These are phyloP conservation scores for Leuciscus waleckii DNA, from an alignment of 2,797 vertebrate species.

Conservation along the genomic window DNA sequence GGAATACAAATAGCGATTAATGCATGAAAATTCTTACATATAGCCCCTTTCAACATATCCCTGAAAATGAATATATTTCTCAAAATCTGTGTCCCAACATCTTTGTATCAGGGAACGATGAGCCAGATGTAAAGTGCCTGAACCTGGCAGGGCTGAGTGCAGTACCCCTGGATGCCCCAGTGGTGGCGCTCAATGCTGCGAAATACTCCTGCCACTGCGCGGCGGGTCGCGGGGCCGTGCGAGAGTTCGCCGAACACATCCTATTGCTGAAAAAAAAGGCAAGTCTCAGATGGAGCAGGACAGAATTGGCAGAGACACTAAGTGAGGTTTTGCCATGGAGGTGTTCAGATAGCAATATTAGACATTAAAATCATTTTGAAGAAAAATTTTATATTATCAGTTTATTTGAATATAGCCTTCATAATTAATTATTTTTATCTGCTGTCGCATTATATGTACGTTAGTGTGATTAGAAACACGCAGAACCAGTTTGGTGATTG, in stretches of 20 bases:
- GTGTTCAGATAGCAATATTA: not conserved
- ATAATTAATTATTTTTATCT: no score
- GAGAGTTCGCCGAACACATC: constrained; percentile 90
- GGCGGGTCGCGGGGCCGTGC: constrained; percentile 82
- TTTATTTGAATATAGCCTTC: no score
- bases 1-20: not conserved
- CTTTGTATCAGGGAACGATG: constrained; percentile 78
- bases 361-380: no score
- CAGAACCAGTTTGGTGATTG: no score
- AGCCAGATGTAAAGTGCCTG: constrained; percentile 83
- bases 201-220: constrained; percentile 81
- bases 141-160: constrained; percentile 84
- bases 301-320: constrained; percentile 52
- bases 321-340: not conserved
- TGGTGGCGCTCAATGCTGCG: constrained; percentile 77
- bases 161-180: constrained; percentile 80
- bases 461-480: no score
- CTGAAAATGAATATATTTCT: not conserved
- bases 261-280: constrained; percentile 81
- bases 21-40: not conserved
- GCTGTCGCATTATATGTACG: no score
- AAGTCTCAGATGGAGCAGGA: constrained; percentile 73
- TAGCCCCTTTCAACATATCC: not conserved
- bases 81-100: not conserved
- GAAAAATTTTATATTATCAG: no score